Evolutionary conservation across 2,797 vertebrate species (phyloP).

Genomic region (Thamnophis elegans): DNA sequence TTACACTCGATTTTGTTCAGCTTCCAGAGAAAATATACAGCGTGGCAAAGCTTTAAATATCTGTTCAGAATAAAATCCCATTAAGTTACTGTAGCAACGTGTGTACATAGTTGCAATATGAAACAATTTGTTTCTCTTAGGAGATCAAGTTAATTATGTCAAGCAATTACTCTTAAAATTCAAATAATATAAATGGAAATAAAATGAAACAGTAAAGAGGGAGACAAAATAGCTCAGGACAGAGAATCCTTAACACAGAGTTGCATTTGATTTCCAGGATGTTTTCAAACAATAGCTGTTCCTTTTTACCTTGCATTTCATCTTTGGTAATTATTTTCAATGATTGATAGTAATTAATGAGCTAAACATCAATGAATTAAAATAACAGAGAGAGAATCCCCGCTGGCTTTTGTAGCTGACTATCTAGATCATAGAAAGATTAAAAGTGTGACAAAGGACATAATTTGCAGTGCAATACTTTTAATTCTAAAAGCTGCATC

Average conservation of each 20-base stretch:
- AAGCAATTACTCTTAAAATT: conserved; percentile 11
- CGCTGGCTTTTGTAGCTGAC: not conserved
- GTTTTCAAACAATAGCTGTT: not conserved
- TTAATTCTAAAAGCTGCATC: not conserved
- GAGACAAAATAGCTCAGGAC: not conserved
- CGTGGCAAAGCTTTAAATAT: not conserved
- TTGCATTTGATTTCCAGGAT: not conserved
- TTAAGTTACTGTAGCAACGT: not conserved
- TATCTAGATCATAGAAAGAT: not conserved
- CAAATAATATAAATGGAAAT: not conserved
- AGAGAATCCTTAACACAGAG: not conserved
- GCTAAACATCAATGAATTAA: conserved; percentile 3
- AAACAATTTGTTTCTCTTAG: not conserved
- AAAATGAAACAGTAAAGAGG: not conserved
- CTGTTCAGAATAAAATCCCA: not conserved
- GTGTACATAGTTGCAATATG: not conserved
- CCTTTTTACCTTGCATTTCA: not conserved
- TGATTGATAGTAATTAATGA: conserved; percentile 6
- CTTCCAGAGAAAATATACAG: not conserved
- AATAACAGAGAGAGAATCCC: not conserved
- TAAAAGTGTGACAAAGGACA: not conserved
- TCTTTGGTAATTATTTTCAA: conserved; percentile 9
- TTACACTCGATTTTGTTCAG: not conserved
- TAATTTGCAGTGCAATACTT: not conserved
- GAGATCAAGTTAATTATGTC: not conserved